Evolutionary conservation across 2,888 invertebrate species (phyloP), one percentile per base, ranked within the genome.

Genomic region (Drosophila picticornis): DNA sequence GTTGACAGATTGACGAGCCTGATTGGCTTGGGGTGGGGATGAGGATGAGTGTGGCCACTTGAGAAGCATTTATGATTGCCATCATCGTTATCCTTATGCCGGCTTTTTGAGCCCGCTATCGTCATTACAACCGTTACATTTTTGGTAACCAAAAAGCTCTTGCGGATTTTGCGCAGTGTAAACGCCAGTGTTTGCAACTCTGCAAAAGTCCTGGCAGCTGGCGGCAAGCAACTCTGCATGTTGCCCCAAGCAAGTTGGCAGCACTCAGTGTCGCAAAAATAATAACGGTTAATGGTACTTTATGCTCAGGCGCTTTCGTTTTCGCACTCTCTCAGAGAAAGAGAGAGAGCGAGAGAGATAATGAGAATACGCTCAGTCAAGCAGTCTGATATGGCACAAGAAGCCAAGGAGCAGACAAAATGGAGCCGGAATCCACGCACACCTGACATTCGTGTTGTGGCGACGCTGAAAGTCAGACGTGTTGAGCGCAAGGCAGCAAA

Each of bases 361-460:
- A 34, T 5, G 32, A 70, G 71, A 73, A 55, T 66, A 63, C 71
- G 68, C 73, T 77, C 61, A n/a, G 63, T 63, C 60, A 34, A 36
- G 43, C 56, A 22, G 57, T 66, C 66, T 53, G 64, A 58, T 32
- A 43, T 69, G 32, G 64, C 68, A 56, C 27, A 36, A 29, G 56
- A 9, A 72, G 51, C 50, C 59, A 72, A 63, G 69, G 66, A 83
- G 76, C 81, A 80, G 72, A 78, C 72, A 66, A 78, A 80, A 73
- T 75, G 79, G 75, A 87, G 86, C 90, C 91, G 90, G 86, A 88
- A 83, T 86, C 66, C 70, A 81, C 74, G 89, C 87, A 86, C 85
- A 90, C 91, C 90, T 92, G 92, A 85, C 91, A 92, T 88, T 88
- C 90, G 88, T 88, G 91, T 88, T 88, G 91, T 88, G 87, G 91